Evolutionary conservation across 2,888 invertebrate genomes (phyloP).

Genomic region (Drosophila quinaria): DNA sequence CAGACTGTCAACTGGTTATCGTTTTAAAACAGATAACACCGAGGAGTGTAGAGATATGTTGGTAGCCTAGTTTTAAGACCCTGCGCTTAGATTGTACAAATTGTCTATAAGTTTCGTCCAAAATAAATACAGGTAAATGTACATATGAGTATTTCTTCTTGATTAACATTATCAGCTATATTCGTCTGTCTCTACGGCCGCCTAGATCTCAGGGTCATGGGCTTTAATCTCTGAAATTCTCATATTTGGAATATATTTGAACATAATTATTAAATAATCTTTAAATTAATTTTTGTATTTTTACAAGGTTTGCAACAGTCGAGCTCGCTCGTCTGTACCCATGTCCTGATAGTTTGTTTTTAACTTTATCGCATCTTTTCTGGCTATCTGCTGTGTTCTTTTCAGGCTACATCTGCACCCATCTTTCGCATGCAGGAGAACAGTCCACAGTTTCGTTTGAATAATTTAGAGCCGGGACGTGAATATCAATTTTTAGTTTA

Average conservation of each 20-base stretch:
- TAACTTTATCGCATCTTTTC: slow-evolving; percentile 6
- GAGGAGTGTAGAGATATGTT: not conserved
- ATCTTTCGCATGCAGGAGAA: slow-evolving; percentile 89
- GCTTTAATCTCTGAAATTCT: too few species aligned
- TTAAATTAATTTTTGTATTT: too few species aligned
- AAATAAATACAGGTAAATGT: too few species aligned
- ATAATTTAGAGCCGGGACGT: slow-evolving; percentile 91
- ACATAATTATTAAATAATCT: too few species aligned
- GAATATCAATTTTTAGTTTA: slow-evolving; percentile 93
- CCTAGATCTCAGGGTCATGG: too few species aligned
- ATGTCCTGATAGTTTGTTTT: slow-evolving; percentile 14
- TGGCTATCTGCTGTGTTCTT: not conserved
- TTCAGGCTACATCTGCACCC: slow-evolving; percentile 87
- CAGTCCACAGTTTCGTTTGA: slow-evolving; percentile 90
- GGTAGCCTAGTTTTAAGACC: not conserved
- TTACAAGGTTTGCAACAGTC: not conserved
- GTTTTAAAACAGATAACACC: not conserved
- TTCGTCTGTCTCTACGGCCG: too few species aligned
- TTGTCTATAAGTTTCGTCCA: not conserved
- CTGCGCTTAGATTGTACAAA: not conserved
- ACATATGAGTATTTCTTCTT: too few species aligned
- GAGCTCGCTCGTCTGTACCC: not conserved
- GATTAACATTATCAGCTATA: too few species aligned
- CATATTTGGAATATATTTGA: too few species aligned
- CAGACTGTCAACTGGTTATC: slow-evolving; percentile 46